These are phyloP conservation scores for Resseliella maxima DNA, from an alignment of 2,888 invertebrate genomes.

Conservation along the genomic window DNA sequence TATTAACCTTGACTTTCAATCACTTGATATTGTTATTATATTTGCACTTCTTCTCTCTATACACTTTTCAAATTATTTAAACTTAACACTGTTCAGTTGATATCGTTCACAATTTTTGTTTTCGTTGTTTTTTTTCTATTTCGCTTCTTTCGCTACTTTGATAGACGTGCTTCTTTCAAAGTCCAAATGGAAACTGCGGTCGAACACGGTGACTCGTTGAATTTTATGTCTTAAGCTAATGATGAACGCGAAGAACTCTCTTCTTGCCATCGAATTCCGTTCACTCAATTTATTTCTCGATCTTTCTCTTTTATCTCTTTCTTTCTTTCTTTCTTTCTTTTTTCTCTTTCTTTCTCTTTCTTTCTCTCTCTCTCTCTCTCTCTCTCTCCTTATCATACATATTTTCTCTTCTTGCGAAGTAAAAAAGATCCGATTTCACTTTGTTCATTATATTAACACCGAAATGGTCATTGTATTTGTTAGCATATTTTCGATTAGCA, in stretches of 20 bases:
- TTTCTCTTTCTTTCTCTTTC: not conserved
- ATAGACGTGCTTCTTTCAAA: not conserved
- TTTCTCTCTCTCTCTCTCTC: not conserved
- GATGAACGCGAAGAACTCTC: not conserved
- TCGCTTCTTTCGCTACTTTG: constrained; percentile 20
- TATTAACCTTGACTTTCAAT: too few relatives aligned
- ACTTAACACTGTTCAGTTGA: too few relatives aligned
- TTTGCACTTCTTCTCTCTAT: too few relatives aligned
- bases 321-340: not conserved
- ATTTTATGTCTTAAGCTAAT: not conserved
- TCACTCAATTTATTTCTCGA: not conserved
- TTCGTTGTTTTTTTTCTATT: not conserved
- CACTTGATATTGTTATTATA: too few relatives aligned
- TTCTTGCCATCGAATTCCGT: not conserved
- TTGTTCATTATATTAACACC: not conserved
- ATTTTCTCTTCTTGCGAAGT: not conserved
- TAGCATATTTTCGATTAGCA: not conserved
- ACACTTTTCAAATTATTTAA: too few relatives aligned
- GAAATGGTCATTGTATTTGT: not conserved
- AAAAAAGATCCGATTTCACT: not conserved
- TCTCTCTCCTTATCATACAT: too few relatives aligned
- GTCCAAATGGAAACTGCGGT: constrained; percentile 4
- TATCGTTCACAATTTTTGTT: too few relatives aligned
- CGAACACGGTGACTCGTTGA: not conserved
- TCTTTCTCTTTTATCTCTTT: not conserved